A percentile compares a stretch with the other conserved stretches of the same genome.
Evolutionary conservation across 2,113 vertebrate species (phyloP).

Genomic region (mouse (Mus musculus)): DNA sequence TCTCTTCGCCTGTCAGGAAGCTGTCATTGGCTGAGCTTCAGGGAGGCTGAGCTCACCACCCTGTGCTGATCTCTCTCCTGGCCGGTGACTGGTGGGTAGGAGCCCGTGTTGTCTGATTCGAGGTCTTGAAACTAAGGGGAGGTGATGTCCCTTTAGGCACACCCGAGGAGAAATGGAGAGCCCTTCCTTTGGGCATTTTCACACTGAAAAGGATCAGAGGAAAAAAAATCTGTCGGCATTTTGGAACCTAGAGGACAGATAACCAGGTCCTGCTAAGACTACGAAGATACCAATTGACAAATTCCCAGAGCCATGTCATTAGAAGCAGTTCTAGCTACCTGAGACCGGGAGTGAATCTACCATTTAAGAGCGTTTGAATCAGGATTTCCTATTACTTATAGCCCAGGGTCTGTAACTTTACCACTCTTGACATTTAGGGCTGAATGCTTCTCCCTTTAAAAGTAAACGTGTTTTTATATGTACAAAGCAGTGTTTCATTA

Average conservation of each 20-base stretch:
- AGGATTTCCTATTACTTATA: background rate
- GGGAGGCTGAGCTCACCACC: background rate
- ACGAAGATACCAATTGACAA: background rate
- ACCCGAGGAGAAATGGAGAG: background rate
- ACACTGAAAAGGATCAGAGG: background rate
- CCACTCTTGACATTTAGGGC: background rate
- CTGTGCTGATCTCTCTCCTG: background rate
- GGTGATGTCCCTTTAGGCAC: background rate
- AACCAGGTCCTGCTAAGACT: background rate
- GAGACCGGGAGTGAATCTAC: background rate
- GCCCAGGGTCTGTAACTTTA: background rate
- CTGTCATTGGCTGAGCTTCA: background rate
- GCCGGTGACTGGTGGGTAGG: background rate
- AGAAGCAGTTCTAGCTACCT: background rate
- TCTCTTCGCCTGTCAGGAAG: background rate
- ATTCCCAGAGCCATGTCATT: background rate
- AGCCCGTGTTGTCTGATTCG: background rate
- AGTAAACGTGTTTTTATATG: background rate
- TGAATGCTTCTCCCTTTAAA: background rate
- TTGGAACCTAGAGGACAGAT: background rate
- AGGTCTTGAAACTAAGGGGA: background rate
- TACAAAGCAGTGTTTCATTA: background rate
- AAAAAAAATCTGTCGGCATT: background rate
- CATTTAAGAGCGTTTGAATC: background rate
- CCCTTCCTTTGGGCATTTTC: background rate